Percentiles rank a stretch among this genome's conserved stretches.
Conservation (phyloP, 30 jellyfish, hydroid and myxozoan genomes). For the Aurelia coerulea region DNA sequence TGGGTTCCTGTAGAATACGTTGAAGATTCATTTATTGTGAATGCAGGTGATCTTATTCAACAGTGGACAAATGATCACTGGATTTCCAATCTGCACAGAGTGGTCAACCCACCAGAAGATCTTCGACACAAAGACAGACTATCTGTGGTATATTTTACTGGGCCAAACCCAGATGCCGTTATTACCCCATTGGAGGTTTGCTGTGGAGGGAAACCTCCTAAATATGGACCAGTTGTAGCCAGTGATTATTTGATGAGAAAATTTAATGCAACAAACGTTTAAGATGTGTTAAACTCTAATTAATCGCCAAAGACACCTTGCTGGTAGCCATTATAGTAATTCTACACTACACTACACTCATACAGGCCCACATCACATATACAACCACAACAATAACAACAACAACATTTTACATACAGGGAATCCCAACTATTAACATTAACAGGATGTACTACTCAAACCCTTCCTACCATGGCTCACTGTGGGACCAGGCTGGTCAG, state of each 20-base stretch:
- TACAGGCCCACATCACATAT: too few relatives aligned
- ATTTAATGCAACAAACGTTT: background rate
- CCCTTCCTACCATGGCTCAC: too few relatives aligned
- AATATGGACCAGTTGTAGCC: slow-evolving; percentile 30
- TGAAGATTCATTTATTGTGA: slow-evolving; percentile 28
- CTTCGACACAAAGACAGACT: slow-evolving; percentile 29
- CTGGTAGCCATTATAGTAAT: too few relatives aligned
- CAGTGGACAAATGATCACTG: slow-evolving; percentile 68
- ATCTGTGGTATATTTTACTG: slow-evolving; percentile 52
- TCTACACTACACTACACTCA: too few relatives aligned
- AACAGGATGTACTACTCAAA: too few relatives aligned
- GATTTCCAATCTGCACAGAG: slow-evolving; percentile 64
- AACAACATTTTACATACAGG: too few relatives aligned
- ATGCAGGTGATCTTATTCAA: slow-evolving; percentile 62
- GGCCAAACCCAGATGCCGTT: slow-evolving; percentile 39
- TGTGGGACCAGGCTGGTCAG: too few relatives aligned
- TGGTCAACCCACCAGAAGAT: slow-evolving; percentile 44
- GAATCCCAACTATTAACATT: too few relatives aligned
- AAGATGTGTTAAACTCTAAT: background rate
- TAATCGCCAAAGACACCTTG: too few relatives aligned
- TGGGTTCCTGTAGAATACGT: slow-evolving; percentile 43
- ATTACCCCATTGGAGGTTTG: slow-evolving; percentile 36
- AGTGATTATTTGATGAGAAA: background rate
- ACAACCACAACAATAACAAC: too few relatives aligned
- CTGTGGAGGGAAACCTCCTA: slow-evolving; percentile 34